Conservation (phyloP, 2,797 vertebrate species). For the Catostomus latipinnis region DNA sequence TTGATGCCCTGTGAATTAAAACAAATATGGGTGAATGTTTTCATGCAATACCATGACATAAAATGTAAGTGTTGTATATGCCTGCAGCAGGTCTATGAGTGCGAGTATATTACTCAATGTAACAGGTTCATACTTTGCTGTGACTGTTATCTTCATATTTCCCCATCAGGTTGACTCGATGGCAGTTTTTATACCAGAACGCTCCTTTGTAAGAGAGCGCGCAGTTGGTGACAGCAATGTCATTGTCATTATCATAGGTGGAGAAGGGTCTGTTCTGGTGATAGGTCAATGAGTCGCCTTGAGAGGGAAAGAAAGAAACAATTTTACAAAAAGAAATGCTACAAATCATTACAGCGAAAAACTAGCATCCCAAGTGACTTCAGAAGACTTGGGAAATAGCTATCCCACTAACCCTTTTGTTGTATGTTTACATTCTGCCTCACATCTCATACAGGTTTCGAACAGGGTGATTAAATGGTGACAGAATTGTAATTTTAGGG, state of each 20-base stretch:
- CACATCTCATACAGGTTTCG: no score
- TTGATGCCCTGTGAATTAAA: slow-evolving; percentile 86
- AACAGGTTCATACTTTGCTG: slow-evolving; percentile 86
- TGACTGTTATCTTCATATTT: slow-evolving; percentile 91
- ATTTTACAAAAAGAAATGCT: not conserved
- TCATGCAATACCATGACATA: not conserved
- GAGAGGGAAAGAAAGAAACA: not conserved
- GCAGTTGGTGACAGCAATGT: slow-evolving; percentile 96
- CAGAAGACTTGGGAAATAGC: no score
- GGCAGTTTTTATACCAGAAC: slow-evolving; percentile 99
- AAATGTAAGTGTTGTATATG: no score
- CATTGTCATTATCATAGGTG: slow-evolving; percentile 93
- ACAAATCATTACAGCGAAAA: no score
- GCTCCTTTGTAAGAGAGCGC: slow-evolving; percentile 97
- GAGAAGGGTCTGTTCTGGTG: slow-evolving; percentile 94
- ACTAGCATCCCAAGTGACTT: no score
- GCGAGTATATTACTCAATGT: not conserved
- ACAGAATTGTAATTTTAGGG: no score
- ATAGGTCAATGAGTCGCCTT: slow-evolving; percentile 93
- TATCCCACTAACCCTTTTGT: no score
- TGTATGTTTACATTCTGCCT: no score
- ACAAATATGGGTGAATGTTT: not conserved
- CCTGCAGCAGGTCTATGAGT: no score
- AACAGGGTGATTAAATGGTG: no score
- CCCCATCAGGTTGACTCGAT: slow-evolving; percentile 96